Percentiles rank a stretch among this genome's conserved stretches.
phyloP scores from a whole-genome alignment of 1,140 invertebrate species.

The Hylaeus anthracinus region DNA sequence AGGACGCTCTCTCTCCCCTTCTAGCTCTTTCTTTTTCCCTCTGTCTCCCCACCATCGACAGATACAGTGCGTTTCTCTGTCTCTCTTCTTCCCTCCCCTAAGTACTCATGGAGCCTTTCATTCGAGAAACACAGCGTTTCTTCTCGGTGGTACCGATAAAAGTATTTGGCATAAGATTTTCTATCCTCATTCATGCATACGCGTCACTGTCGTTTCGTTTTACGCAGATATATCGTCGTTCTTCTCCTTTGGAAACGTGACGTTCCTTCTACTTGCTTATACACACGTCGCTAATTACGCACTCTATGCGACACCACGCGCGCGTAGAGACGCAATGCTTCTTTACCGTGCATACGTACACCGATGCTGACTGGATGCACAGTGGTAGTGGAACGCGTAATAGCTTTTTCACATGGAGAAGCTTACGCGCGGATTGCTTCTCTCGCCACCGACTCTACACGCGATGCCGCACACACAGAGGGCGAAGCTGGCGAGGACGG shows the following conservation, averaged over 20 bases:
- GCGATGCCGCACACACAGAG: conserved; percentile 62
- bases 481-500: conserved; percentile 57
- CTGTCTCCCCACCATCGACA: conserved; percentile 62
- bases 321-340: conserved; percentile 40
- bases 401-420: conserved; percentile 65
- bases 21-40: conserved; percentile 71
- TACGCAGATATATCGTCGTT: not conserved
- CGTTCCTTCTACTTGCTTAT: conserved; percentile 19
- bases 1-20: conserved; percentile 70
- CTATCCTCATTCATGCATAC: conserved; percentile 35
- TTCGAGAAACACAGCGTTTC: conserved; percentile 49
- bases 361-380: conserved; percentile 6
- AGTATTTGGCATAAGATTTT: conserved; percentile 11
- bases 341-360: conserved; percentile 35
- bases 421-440: conserved; percentile 60
- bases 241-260: conserved; percentile 19
- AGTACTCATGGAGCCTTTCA: conserved; percentile 48
- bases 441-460: conserved; percentile 58
- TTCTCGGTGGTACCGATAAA: conserved; percentile 42
- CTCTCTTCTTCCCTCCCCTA: conserved; percentile 55
- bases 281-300: conserved; percentile 48
- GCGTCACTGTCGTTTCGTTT: not conserved
- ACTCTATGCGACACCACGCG: conserved; percentile 48
- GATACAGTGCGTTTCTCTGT: conserved; percentile 47
- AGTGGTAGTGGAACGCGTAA: conserved; percentile 48